A percentile compares a stretch with the other conserved stretches of the same genome.
These are phyloP conservation scores for Microchirus variegatus DNA, from an alignment of 2,797 vertebrate species.

Conservation along the genomic window DNA sequence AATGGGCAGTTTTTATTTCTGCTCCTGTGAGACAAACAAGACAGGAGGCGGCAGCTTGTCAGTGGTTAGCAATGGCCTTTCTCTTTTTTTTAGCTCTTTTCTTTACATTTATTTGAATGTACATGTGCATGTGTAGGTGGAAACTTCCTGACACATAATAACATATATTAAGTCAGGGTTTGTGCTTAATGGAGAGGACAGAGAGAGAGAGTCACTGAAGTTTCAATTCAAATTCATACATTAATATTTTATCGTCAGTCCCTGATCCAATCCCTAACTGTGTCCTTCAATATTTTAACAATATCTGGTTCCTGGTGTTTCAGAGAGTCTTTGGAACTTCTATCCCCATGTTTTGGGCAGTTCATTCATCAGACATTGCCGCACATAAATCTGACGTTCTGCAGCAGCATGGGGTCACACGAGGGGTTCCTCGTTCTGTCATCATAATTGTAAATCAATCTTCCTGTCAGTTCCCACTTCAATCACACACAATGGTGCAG, in stretches of 20 bases:
- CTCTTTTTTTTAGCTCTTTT: too few relatives aligned
- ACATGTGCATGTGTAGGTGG: too few relatives aligned
- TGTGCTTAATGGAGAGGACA: too few relatives aligned
- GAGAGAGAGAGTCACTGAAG: too few relatives aligned
- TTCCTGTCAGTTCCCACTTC: background rate
- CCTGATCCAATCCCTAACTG: background rate
- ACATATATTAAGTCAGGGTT: too few relatives aligned
- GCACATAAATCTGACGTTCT: background rate
- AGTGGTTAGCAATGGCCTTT: too few relatives aligned
- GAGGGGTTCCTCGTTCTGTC: too few relatives aligned
- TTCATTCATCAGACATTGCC: background rate
- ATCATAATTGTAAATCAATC: background rate
- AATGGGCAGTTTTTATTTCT: conserved; percentile 28
- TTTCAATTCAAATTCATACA: too few relatives aligned
- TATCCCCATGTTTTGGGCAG: background rate
- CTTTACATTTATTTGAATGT: too few relatives aligned
- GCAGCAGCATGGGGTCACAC: too few relatives aligned
- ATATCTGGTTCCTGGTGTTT: background rate
- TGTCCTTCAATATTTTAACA: background rate
- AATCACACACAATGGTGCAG: too few relatives aligned
- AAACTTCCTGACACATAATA: too few relatives aligned
- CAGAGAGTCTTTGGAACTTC: background rate
- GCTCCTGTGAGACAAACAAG: background rate
- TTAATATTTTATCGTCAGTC: background rate
- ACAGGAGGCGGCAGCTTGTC: background rate